Evolutionary conservation across 2,888 invertebrate species (phyloP).

Genomic region (Scaptodrosophila latifasciaeformis): DNA sequence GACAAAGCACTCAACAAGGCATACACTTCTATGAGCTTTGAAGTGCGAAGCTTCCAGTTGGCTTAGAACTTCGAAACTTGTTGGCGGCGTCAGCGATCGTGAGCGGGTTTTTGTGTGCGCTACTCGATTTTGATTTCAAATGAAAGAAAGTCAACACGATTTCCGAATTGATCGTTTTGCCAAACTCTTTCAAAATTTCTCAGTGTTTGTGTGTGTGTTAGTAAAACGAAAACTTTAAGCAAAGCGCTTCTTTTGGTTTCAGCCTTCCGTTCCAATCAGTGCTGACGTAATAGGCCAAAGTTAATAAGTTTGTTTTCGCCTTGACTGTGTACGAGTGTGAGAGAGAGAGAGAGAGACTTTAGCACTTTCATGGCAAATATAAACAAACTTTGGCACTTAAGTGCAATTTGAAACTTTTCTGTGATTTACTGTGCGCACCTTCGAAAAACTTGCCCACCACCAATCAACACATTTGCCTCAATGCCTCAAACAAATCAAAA

Average conservation of each 20-base stretch:
- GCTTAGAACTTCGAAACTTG: slow-evolving; percentile 67
- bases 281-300: slow-evolving; percentile 55
- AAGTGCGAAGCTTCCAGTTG: slow-evolving; percentile 63
- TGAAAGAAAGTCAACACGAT: slow-evolving; percentile 8
- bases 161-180: slow-evolving; percentile 18
- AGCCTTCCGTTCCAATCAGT: too few relatives aligned
- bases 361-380: slow-evolving; percentile 37
- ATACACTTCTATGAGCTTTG: too few relatives aligned
- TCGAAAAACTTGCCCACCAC: too few relatives aligned
- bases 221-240: too few relatives aligned
- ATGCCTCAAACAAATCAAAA: too few relatives aligned
- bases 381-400: slow-evolving; percentile 33
- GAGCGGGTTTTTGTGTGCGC: slow-evolving; percentile 45
- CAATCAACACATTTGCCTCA: too few relatives aligned
- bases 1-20: slow-evolving; percentile 22
- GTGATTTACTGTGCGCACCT: too few relatives aligned
- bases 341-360: too few relatives aligned
- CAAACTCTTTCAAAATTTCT: slow-evolving; percentile 7
- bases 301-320: slow-evolving; percentile 37
- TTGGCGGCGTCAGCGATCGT: slow-evolving; percentile 52
- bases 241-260: too few relatives aligned
- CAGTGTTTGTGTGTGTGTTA: slow-evolving; percentile 18
- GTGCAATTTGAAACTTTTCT: background rate
- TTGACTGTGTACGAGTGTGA: too few relatives aligned
- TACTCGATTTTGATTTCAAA: slow-evolving; percentile 26